phyloP scores from a whole-genome alignment of 2,113 vertebrate genomes.

The Lanius collurio region DNA sequence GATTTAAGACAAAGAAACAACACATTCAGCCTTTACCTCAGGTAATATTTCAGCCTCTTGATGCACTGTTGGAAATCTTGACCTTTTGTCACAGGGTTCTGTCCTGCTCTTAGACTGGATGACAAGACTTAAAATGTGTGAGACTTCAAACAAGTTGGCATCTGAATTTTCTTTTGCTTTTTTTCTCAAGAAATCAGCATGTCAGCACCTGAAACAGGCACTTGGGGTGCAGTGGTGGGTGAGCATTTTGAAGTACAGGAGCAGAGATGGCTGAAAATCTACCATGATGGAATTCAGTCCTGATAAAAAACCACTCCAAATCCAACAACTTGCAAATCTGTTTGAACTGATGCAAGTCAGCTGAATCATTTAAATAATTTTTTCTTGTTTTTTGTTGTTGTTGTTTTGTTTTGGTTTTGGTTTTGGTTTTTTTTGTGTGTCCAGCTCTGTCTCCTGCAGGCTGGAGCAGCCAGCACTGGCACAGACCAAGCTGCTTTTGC shows the following conservation, averaged over 20 bases:
- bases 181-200: background rate
- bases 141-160: background rate
- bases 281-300: background rate
- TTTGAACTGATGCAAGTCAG: background rate
- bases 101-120: background rate
- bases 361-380: background rate
- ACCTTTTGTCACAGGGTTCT: background rate
- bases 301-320: background rate
- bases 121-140: background rate
- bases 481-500: background rate
- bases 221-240: background rate
- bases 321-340: background rate
- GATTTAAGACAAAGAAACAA: background rate
- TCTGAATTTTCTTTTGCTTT: background rate
- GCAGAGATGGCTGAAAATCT: background rate
- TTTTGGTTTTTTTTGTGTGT: background rate
- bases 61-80: background rate
- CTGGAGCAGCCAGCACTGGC: background rate
- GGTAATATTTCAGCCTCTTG: background rate
- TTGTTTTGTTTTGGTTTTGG: too few species aligned
- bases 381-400: too few species aligned
- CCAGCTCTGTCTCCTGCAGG: background rate
- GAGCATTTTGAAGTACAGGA: background rate
- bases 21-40: background rate
- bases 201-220: background rate